Evolutionary conservation across 2,797 vertebrate genomes (phyloP), one percentile per base, ranked within the genome.

Genomic region (Bradypodion ventrale): DNA sequence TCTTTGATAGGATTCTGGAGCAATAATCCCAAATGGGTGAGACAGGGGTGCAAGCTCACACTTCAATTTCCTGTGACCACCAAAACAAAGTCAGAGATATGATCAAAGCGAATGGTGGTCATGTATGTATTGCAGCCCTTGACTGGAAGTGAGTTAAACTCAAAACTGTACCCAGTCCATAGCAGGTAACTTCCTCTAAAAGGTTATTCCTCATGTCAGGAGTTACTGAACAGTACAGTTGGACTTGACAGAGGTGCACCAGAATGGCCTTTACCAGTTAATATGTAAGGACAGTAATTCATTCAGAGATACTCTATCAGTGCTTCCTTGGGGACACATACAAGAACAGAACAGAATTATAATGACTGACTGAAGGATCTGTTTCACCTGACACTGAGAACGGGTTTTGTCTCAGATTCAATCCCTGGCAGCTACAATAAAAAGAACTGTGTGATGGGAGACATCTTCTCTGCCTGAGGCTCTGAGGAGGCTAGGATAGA

Each of bases 1-100:
- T 76, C 88, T 92, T 92, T 93, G 87, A 85, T 92, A 91, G 87
- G 60, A 83, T 92, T 94, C 89, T 21, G 92, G 90, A 92, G 85
- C 77, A 0, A 4, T 90, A 93, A 29, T 86, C 89, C 85, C 78
- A 89, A 94, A 91, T 83, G 90, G 84, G 74, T 49, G 27, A 5
- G 42, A 13, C 10, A 44, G 25, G 10, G 90, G 90, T 93, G 92
- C n/a, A n/a, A n/a, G 88, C 90, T 81, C 66, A 81, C 60, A 77
- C 83, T 74, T 85, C 85, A 70, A 73, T 84, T 94, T 83, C 25
- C 62, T 79, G 16, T 85, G 89, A 86, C 92, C 88, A 78, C 90
- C 90, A 90, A 87, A 83, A 79, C 62, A 87, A 92, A 80, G 52
- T 56, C 4, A 12, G 16, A 56, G 13, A 16, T 56, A 16, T 56